These are phyloP conservation scores for Phalacrocorax carbo DNA, from an alignment of 2,113 vertebrate species.

Conservation along the genomic window DNA sequence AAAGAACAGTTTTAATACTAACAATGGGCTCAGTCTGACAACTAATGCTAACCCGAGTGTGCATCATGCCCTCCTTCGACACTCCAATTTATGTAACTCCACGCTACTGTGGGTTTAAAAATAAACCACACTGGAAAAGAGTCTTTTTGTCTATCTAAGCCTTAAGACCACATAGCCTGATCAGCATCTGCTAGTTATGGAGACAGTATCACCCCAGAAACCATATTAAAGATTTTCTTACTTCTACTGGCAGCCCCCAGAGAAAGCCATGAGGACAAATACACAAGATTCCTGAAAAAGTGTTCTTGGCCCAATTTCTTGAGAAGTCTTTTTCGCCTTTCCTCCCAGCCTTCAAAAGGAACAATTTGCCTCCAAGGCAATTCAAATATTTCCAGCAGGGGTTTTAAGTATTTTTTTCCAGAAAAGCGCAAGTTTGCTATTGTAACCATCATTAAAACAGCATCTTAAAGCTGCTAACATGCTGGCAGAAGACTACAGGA, in stretches of 20 bases:
- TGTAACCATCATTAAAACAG: neutral
- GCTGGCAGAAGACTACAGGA: neutral
- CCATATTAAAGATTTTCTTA: neutral
- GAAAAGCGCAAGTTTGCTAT: neutral
- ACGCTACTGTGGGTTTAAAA: neutral
- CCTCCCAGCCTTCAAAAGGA: conserved; percentile 16
- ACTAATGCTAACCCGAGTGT: conserved; percentile 34
- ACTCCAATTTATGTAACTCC: conserved; percentile 7
- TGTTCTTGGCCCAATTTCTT: conserved; percentile 36
- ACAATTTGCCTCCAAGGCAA: conserved; percentile 24
- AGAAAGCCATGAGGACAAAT: conserved; percentile 3
- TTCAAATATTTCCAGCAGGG: neutral
- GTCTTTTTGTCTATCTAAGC: too few species aligned
- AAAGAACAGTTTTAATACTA: conserved; percentile 50
- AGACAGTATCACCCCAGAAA: neutral
- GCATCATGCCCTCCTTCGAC: conserved; percentile 13
- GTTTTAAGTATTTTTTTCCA: neutral
- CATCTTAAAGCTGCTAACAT: neutral
- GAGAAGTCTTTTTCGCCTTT: neutral
- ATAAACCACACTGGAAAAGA: neutral
- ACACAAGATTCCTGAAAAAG: neutral
- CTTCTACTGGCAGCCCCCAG: neutral
- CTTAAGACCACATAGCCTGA: neutral
- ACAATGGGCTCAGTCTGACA: conserved; percentile 48
- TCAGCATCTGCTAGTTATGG: neutral